Evolutionary conservation across 53 echinoderm and acorn worm species (phyloP), one percentile per base, ranked within the genome.

Genomic region (Luidia sarsii): DNA sequence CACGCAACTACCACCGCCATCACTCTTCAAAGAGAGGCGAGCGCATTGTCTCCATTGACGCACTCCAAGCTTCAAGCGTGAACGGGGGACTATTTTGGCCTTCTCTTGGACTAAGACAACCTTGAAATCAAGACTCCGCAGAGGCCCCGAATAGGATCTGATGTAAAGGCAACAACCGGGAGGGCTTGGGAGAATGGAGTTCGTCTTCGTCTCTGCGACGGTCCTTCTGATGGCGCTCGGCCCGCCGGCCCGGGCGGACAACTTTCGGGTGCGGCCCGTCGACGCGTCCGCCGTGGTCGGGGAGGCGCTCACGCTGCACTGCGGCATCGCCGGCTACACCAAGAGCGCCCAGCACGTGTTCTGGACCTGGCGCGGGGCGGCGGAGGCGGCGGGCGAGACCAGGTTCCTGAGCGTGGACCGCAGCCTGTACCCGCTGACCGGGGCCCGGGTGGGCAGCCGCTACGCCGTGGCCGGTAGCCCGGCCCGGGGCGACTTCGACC

Each of bases 351-450:
- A 81, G 8, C 46, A 52, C 48, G 73, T 86, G 11, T 86, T 75
- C 45, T 64, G 86, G 67, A 62, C 86, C 18, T 86, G 82, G 72
- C 49, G 71, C 16, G 54, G 46, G 15, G 37, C 70, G 1, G 59
- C 50, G 13, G 54, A 35, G 15, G 37, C 70, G 1, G 59, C 50
- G 13, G 75, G 82, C 39, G 27, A 54, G 43, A 65, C 67, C n/a
- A 61, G 33, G 32, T 75, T 72, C 52, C 20, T 90, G 2, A 90
- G 86, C n/a, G 67, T 71, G 3, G 90, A 90, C 52, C 64, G 74
- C 27, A 68, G 62, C 3, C 32, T 90, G 2, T 80, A 85, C 50
- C 16, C 75, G 0, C 15, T 68, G 10, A 22, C 86, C 30, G 63
- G 41, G 21, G 43, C 21, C 18, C 53, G 61, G 22, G 66, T 82